A percentile compares a stretch with the other conserved stretches of the same genome.
phyloP scores from a whole-genome alignment of 2,888 invertebrate species.

The Drosophila anceps region DNA sequence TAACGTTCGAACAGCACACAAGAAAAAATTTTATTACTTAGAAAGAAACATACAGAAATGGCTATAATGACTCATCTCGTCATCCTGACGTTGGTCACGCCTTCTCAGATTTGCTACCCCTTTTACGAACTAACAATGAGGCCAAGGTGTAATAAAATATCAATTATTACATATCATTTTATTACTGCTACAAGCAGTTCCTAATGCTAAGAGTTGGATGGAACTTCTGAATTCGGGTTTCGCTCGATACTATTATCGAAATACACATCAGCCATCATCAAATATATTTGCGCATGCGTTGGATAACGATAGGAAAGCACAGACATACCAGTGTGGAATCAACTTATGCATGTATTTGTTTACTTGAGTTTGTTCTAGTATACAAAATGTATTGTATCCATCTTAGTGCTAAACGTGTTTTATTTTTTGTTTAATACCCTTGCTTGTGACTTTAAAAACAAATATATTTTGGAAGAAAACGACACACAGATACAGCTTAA shows the following conservation, averaged over 20 bases:
- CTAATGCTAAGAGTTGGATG: not conserved
- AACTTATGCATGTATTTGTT: slow-evolving; percentile 71
- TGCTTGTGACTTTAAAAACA: not conserved
- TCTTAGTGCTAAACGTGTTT: slow-evolving; percentile 51
- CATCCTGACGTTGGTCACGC: too few relatives aligned
- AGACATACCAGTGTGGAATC: slow-evolving; percentile 34
- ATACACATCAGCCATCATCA: not conserved
- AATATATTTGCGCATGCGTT: slow-evolving; percentile 55
- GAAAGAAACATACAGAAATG: too few relatives aligned
- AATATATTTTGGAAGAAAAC: not conserved
- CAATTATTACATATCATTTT: not conserved
- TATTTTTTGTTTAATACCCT: slow-evolving; percentile 35
- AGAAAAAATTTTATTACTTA: too few relatives aligned
- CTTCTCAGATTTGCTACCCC: too few relatives aligned
- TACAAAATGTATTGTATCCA: slow-evolving; percentile 54
- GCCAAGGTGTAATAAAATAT: not conserved
- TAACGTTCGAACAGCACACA: too few relatives aligned
- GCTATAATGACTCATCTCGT: too few relatives aligned
- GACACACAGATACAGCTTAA: not conserved
- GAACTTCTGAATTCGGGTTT: not conserved
- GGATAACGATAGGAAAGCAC: not conserved
- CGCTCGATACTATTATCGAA: not conserved
- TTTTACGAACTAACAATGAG: too few relatives aligned
- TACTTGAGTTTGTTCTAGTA: slow-evolving; percentile 54
- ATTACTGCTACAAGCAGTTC: not conserved